Conservation (phyloP, 1,140 invertebrate genomes). For the Copidosoma floridanum region DNA sequence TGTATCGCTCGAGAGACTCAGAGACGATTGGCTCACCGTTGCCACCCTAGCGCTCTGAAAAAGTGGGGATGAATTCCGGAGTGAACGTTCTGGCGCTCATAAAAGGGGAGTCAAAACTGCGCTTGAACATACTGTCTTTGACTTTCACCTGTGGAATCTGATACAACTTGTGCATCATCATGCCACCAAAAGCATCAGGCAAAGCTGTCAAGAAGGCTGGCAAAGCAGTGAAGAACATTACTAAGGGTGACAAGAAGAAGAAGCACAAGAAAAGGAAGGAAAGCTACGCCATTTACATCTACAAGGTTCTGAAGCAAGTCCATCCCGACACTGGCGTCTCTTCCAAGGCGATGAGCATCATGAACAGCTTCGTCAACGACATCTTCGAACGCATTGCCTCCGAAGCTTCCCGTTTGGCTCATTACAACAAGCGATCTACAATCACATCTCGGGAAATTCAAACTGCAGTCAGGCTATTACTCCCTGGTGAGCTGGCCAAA, state of each 20-base stretch:
- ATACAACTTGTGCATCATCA: too few relatives aligned
- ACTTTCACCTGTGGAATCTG: too few relatives aligned
- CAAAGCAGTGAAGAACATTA: conserved; percentile 60
- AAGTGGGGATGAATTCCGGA: too few relatives aligned
- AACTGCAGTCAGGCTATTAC: conserved; percentile 48
- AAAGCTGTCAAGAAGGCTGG: conserved; percentile 59
- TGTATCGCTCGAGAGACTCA: conserved; percentile 6
- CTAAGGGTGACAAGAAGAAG: conserved; percentile 59
- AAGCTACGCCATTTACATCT: conserved; percentile 70
- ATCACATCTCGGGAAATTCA: conserved; percentile 54
- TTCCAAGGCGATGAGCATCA: conserved; percentile 63
- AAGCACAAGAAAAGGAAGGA: conserved; percentile 66
- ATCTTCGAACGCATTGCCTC: conserved; percentile 63
- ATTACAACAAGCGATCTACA: conserved; percentile 60
- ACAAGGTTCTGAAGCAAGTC: conserved; percentile 73
- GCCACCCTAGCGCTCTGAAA: not conserved
- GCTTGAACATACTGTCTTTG: not conserved
- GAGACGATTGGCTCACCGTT: too few relatives aligned
- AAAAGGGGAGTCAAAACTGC: too few relatives aligned
- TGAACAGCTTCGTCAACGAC: conserved; percentile 66
- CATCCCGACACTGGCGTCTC: conserved; percentile 62
- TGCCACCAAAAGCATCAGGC: conserved; percentile 56
- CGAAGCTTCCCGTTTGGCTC: conserved; percentile 57
- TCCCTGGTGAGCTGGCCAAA: conserved; percentile 54
- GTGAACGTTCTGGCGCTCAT: too few relatives aligned